Evolutionary conservation across 2,113 vertebrate species (phyloP), one percentile per base, ranked within the genome.

Genomic region (Agapornis roseicollis): DNA sequence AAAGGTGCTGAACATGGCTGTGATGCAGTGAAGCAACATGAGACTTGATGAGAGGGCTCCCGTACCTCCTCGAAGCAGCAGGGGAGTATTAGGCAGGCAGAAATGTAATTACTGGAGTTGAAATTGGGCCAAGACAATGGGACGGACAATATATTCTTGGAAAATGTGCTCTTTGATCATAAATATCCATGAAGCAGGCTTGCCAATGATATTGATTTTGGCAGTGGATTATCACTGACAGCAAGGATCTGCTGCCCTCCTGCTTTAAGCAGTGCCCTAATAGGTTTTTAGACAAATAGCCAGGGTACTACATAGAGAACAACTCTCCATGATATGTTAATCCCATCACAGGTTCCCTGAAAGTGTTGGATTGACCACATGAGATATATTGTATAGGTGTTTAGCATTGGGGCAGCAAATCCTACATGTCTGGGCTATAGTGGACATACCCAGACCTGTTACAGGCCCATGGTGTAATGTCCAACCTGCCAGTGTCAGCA

Each of bases 171-270:
- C 87, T 93, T 87, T 87, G 91, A 91, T 91, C 17, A 0, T 90
- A 95, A 96, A 91, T 96, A 93, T 91, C 93, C 84, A 58, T 94
- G 89, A 83, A 88, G 81, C 42, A 27, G 60, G 88, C 86, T 72
- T 94, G 91, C 91, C 89, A 95, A 52, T 25, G 1, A 9, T 93
- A 94, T 93, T 90, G 95, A 94, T 96, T 96, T 83, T 95, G 96
- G 93, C 86, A 92, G 86, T 94, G 93, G 80, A 76, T 95, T 87
- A 69, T 93, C 91, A 68, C 84, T 79, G 86, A 84, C 73, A 92
- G 47, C 80, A 70, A 37, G 78, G 70, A 79, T 86, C 84, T 85
- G 83, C 86, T 79, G 73, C 83, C 70, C 73, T 94, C 47, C 80
- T 74, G 46, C 93, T 85, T 72, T 93, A 89, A 93, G 73, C 7